phyloP scores from a whole-genome alignment of 2,113 vertebrate species.

The Erythrocercus mccallii region DNA sequence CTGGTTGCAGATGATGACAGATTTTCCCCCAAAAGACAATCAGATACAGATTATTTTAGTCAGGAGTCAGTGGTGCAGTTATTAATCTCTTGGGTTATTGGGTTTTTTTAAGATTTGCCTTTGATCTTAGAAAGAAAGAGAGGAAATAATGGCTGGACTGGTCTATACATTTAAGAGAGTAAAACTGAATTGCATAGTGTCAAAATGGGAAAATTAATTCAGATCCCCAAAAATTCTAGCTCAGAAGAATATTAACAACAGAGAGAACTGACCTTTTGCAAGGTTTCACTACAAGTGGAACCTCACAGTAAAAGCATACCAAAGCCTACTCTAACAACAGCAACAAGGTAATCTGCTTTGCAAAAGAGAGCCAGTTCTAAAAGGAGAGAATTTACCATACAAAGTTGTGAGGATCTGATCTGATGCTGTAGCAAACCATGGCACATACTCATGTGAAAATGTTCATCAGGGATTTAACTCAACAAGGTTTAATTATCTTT shows the following conservation, averaged over 20 bases:
- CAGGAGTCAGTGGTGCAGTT: background rate
- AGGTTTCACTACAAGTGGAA: background rate
- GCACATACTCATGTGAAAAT: background rate
- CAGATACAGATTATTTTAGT: background rate
- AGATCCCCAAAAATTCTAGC: background rate
- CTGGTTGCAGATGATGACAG: background rate
- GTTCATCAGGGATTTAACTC: background rate
- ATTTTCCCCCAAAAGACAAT: background rate
- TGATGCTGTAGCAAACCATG: background rate
- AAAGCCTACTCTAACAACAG: background rate
- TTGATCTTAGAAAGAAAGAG: background rate
- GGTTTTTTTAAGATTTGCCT: background rate
- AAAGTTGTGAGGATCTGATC: background rate
- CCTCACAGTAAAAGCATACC: background rate
- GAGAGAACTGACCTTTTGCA: background rate
- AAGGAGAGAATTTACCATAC: background rate
- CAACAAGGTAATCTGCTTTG: accelerated
- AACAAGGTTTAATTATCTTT: background rate
- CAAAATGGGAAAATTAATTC: background rate
- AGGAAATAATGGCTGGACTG: background rate
- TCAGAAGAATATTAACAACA: background rate
- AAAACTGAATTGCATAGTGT: background rate
- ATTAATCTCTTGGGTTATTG: accelerated
- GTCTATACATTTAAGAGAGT: background rate
- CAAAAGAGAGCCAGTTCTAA: background rate